Percentiles rank a stretch among this genome's conserved stretches.
These are phyloP conservation scores for Microcebus tavaratra DNA, from an alignment of 2,113 vertebrate species.

Conservation along the genomic window DNA sequence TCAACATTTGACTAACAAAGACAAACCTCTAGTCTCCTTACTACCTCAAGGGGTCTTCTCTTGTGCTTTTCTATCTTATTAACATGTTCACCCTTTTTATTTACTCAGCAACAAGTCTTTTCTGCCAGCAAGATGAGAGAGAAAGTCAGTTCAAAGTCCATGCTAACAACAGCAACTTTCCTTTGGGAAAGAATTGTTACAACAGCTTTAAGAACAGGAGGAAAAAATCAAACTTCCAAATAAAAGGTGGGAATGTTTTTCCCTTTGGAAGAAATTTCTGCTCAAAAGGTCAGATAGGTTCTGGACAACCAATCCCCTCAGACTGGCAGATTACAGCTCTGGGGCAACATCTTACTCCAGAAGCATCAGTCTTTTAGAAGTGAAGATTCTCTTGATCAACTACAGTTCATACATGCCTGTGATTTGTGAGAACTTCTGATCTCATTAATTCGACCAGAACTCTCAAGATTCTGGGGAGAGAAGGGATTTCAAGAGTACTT, in stretches of 20 bases:
- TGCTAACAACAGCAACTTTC: not conserved
- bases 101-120: not conserved
- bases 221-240: not conserved
- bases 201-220: not conserved
- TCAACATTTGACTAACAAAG: not conserved
- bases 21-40: not conserved
- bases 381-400: not conserved
- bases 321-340: not conserved
- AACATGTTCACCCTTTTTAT: not conserved
- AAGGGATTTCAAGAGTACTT: not conserved
- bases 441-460: not conserved
- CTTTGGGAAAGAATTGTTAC: not conserved
- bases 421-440: not conserved
- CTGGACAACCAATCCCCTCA: not conserved
- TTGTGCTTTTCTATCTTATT: not conserved
- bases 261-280: not conserved
- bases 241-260: not conserved
- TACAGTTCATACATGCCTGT: not conserved
- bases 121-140: not conserved
- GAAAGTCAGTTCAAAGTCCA: constrained; percentile 15
- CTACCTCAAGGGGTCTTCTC: not conserved
- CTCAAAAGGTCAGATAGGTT: not conserved
- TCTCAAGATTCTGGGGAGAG: not conserved
- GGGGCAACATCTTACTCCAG: not conserved
- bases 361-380: not conserved